These are phyloP conservation scores for Hirtodrosophila confusa DNA, from an alignment of 2,888 invertebrate genomes.

Conservation along the genomic window DNA sequence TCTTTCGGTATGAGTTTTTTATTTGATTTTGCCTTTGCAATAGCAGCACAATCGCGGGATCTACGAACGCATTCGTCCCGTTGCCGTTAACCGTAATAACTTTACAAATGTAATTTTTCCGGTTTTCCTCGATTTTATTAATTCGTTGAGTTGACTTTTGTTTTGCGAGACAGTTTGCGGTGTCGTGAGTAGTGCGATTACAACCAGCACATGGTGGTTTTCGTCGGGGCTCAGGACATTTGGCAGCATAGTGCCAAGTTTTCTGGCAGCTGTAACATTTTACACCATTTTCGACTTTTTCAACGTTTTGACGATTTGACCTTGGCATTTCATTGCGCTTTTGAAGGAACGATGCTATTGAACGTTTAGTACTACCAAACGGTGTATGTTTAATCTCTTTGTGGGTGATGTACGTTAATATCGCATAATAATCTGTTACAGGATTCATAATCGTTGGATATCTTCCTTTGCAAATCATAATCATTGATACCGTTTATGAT, in stretches of 20 bases:
- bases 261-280: no score
- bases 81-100: not conserved
- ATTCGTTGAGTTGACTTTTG: not conserved
- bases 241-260: no score
- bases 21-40: constrained; percentile 1
- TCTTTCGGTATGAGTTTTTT: not conserved
- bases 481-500: not conserved
- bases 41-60: constrained; percentile 6
- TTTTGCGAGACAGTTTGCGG: not conserved
- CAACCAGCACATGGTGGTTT: constrained; percentile 2
- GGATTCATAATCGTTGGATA: not conserved
- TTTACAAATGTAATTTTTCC: not conserved
- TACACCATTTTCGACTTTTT: no score
- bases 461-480: not conserved
- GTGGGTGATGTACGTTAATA: no score
- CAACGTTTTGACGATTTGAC: no score
- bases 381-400: no score
- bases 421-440: no score
- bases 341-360: no score
- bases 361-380: no score
- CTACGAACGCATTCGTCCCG: no score
- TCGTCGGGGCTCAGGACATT: constrained; percentile 2
- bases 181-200: constrained; percentile 2
- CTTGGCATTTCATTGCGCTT: no score
- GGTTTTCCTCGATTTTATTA: constrained; percentile 2